A percentile compares a stretch with the other conserved stretches of the same genome.
Evolutionary conservation across 92 coral and sea anemone species (phyloP).

Genomic region (Epizoanthus stellaris): DNA sequence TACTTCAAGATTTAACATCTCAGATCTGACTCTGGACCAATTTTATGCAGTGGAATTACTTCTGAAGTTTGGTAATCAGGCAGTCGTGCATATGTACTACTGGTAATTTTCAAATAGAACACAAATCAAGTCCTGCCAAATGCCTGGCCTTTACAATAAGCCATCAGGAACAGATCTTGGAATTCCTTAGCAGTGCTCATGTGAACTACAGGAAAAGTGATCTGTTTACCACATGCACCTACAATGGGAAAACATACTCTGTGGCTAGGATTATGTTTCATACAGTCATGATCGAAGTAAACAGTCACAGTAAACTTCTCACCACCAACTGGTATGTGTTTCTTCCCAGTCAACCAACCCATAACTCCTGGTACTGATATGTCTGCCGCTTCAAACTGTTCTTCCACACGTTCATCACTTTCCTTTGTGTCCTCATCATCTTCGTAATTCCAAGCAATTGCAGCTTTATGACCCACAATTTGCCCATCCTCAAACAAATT

Average conservation of each 20-base stretch:
- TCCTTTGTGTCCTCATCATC: constrained; percentile 21
- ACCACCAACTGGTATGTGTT: constrained; percentile 37
- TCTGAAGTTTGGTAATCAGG: no score
- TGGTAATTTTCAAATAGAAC: no score
- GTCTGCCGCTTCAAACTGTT: constrained; percentile 37
- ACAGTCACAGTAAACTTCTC: constrained; percentile 35
- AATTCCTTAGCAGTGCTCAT: constrained; percentile 33
- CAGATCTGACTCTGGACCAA: no score
- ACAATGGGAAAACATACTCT: constrained; percentile 43
- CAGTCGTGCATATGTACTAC: no score
- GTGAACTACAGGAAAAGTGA: constrained; percentile 39
- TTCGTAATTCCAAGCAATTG: constrained; percentile 47
- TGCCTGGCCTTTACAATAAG: constrained; percentile 31
- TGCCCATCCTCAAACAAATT: constrained; percentile 45
- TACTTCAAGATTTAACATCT: no score
- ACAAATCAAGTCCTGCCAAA: constrained; percentile 27
- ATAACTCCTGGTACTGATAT: constrained; percentile 40
- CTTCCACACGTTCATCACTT: constrained; percentile 22
- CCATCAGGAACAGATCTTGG: constrained; percentile 30
- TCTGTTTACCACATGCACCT: constrained; percentile 43
- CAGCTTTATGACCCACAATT: constrained; percentile 33
- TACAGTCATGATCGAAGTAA: constrained; percentile 39
- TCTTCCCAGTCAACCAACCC: constrained; percentile 51
- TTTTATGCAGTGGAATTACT: no score
- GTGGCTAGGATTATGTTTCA: constrained; percentile 44